Evolutionary conservation across 2,888 invertebrate species (phyloP).

Genomic region (Sacculina carcini): DNA sequence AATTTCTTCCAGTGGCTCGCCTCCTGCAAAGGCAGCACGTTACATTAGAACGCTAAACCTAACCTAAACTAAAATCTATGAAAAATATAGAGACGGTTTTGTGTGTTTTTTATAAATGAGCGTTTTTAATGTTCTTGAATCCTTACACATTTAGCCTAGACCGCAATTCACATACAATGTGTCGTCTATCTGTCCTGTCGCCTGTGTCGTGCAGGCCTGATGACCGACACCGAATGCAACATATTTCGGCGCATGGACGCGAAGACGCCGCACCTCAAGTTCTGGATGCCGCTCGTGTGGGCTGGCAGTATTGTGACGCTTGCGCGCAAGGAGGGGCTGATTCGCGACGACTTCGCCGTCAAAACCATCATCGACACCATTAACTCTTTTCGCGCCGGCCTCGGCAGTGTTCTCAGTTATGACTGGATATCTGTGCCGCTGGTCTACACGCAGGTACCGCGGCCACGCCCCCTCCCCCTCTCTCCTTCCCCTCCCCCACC

Average conservation of each 20-base stretch:
- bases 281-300: constrained; percentile 84
- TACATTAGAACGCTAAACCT: too few relatives aligned
- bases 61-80: too few relatives aligned
- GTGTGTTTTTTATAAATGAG: too few relatives aligned
- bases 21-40: too few relatives aligned
- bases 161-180: too few relatives aligned
- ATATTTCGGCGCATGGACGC: constrained; percentile 71
- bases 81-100: too few relatives aligned
- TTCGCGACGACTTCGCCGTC: constrained; percentile 68
- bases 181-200: too few relatives aligned
- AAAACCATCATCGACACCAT: constrained; percentile 68
- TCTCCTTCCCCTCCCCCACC: background rate
- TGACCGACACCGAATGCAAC: constrained; percentile 72
- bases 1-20: too few relatives aligned
- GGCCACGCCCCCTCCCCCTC: background rate
- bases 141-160: too few relatives aligned
- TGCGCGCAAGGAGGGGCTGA: constrained; percentile 55
- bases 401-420: constrained; percentile 63
- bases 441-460: constrained; percentile 38
- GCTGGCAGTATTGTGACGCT: constrained; percentile 72
- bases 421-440: constrained; percentile 76
- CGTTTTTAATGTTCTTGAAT: too few relatives aligned
- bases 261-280: constrained; percentile 63
- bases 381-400: constrained; percentile 55
- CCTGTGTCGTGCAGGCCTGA: constrained; percentile 54